phyloP scores from a whole-genome alignment of 2,113 vertebrate species.

The Nothoprocta pentlandii region DNA sequence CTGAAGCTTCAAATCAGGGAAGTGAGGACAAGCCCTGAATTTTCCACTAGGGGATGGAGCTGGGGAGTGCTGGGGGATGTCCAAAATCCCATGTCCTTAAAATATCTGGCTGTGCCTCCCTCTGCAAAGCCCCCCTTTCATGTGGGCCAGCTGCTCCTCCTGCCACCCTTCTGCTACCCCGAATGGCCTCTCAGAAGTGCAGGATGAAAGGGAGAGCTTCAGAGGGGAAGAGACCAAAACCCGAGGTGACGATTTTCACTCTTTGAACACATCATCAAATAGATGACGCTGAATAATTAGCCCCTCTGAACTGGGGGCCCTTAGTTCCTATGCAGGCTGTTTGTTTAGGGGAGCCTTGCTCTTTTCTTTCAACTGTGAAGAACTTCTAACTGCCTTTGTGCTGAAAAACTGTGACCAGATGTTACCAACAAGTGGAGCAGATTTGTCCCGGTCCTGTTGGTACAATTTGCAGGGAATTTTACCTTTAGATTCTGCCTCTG shows the following conservation, averaged over 20 bases:
- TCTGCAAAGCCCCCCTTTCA: background rate
- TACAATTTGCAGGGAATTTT: background rate
- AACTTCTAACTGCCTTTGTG: constrained; percentile 39
- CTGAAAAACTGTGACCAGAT: constrained; percentile 45
- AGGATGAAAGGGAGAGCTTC: constrained; percentile 34
- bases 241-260: constrained; percentile 44
- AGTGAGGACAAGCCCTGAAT: too few species aligned
- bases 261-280: constrained; percentile 28
- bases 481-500: background rate
- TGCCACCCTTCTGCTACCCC: background rate
- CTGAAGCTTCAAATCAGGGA: background rate
- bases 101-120: background rate
- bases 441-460: background rate
- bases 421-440: background rate
- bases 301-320: background rate
- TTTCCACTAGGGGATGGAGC: background rate
- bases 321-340: constrained; percentile 38
- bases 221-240: constrained; percentile 10
- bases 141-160: background rate
- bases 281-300: constrained; percentile 49
- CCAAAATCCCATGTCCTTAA: background rate
- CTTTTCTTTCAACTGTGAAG: constrained; percentile 45
- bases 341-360: constrained; percentile 51
- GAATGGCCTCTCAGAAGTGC: background rate
- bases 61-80: background rate